Conservation (phyloP, 2,797 vertebrate genomes). For the Lacerta viridis region DNA sequence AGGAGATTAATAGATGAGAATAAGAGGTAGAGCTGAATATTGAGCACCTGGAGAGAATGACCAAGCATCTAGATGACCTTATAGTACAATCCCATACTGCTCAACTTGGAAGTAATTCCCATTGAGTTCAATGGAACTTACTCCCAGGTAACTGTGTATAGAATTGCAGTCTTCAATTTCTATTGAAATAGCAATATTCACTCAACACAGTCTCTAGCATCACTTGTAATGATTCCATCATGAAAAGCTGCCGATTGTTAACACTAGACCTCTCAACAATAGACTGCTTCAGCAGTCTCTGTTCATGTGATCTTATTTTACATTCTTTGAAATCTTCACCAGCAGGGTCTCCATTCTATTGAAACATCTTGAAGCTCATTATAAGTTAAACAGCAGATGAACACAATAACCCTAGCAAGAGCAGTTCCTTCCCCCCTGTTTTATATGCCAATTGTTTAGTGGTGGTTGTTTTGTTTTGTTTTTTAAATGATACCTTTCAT, state of each 20-base stretch:
- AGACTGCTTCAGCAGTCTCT: not conserved
- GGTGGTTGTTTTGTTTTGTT: no score
- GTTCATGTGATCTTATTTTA: slow-evolving; percentile 22
- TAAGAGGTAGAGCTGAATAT: no score
- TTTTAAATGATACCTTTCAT: not conserved
- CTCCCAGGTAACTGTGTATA: not conserved
- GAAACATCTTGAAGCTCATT: slow-evolving; percentile 16
- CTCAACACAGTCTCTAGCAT: not conserved
- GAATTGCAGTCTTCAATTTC: not conserved
- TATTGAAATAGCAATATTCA: not conserved
- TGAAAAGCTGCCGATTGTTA: slow-evolving; percentile 4
- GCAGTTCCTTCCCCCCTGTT: not conserved
- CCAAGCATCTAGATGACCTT: no score
- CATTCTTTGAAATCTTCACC: slow-evolving; percentile 20
- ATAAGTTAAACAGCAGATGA: not conserved
- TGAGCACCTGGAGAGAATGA: no score
- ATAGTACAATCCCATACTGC: no score
- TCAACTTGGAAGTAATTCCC: no score
- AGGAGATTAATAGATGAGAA: no score
- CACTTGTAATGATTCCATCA: not conserved
- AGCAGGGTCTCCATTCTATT: not conserved
- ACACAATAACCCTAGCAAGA: not conserved
- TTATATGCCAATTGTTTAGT: not conserved
- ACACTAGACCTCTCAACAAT: slow-evolving; percentile 1
- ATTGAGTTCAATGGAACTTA: not conserved